Percentiles rank a stretch among this genome's conserved stretches.
These are phyloP conservation scores for Anolis apletophallus DNA, from an alignment of 2,797 vertebrate genomes.

Conservation along the genomic window DNA sequence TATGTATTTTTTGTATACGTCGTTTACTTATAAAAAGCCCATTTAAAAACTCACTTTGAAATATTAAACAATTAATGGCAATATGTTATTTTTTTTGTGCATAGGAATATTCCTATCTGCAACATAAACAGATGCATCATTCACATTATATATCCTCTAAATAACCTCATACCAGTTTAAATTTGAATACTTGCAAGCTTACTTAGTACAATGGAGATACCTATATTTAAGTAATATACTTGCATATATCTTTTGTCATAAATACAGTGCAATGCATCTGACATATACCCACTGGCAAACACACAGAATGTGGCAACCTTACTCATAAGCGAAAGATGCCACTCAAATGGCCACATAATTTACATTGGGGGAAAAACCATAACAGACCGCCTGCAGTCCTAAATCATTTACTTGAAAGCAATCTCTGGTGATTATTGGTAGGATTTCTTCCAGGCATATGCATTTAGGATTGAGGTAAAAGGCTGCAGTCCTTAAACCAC, in stretches of 20 bases:
- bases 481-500: conserved; percentile 16
- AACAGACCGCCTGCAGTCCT: not conserved
- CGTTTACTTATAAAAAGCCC: conserved; percentile 79
- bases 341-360: conserved; percentile 33
- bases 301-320: conserved; percentile 39
- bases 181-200: conserved; percentile 64
- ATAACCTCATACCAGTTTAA: conserved; percentile 64
- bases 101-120: conserved; percentile 66
- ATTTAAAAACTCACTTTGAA: conserved; percentile 77
- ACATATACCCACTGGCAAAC: conserved; percentile 39
- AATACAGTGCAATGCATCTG: conserved; percentile 65
- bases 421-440: not conserved
- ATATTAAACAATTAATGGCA: conserved; percentile 74
- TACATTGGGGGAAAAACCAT: conserved; percentile 36
- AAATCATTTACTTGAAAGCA: not conserved
- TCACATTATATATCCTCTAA: conserved; percentile 57
- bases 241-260: conserved; percentile 54
- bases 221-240: conserved; percentile 61
- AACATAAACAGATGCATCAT: conserved; percentile 58
- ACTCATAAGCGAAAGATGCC: conserved; percentile 42
- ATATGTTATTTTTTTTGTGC: conserved; percentile 67
- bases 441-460: not conserved
- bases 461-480: conserved; percentile 6
- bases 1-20: conserved; percentile 57
- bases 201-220: conserved; percentile 66